Evolutionary conservation across 2,797 vertebrate species (phyloP).

Genomic region (Ptychobarbus kaznakovi): DNA sequence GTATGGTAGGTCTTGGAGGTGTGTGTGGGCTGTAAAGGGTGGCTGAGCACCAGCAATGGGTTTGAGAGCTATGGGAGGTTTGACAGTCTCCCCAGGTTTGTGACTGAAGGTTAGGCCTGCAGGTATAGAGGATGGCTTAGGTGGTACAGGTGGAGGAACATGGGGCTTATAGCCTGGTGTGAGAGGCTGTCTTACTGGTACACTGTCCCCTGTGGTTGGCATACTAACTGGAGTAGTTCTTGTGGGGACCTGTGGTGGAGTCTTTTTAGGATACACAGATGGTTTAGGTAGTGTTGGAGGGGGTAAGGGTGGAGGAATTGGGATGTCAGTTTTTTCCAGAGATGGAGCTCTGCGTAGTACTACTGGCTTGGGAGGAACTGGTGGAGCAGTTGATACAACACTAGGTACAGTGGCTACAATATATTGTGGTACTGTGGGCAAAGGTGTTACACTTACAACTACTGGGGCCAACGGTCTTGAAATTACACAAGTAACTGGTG

Average conservation of each 20-base stretch:
- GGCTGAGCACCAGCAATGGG: conserved; percentile 74
- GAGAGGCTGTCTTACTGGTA: conserved; percentile 70
- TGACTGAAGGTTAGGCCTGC: conserved; percentile 87
- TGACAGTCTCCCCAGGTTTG: conserved; percentile 82
- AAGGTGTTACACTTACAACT: conserved; percentile 71
- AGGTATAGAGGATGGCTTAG: conserved; percentile 90
- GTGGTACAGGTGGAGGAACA: conserved; percentile 92
- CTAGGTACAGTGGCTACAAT: conserved; percentile 74
- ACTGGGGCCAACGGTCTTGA: conserved; percentile 65
- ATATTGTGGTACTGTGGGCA: conserved; percentile 83
- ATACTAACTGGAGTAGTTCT: conserved; percentile 69
- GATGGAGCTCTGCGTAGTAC: conserved; percentile 82
- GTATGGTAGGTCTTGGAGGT: conserved; percentile 80
- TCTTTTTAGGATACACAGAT: conserved; percentile 87
- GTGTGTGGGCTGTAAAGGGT: conserved; percentile 72
- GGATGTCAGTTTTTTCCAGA: conserved; percentile 85
- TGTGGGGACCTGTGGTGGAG: conserved; percentile 77
- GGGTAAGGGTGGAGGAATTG: conserved; percentile 83
- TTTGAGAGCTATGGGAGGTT: conserved; percentile 94
- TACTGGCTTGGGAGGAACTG: conserved; percentile 85
- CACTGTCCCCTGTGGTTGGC: conserved; percentile 66
- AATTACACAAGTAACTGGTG: conserved; percentile 43
- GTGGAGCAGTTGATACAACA: conserved; percentile 80
- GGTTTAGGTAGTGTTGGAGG: conserved; percentile 92
- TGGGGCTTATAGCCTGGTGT: conserved; percentile 81